Evolutionary conservation across 2,888 invertebrate genomes (phyloP).

Genomic region (Didymodactylos carnosus): DNA sequence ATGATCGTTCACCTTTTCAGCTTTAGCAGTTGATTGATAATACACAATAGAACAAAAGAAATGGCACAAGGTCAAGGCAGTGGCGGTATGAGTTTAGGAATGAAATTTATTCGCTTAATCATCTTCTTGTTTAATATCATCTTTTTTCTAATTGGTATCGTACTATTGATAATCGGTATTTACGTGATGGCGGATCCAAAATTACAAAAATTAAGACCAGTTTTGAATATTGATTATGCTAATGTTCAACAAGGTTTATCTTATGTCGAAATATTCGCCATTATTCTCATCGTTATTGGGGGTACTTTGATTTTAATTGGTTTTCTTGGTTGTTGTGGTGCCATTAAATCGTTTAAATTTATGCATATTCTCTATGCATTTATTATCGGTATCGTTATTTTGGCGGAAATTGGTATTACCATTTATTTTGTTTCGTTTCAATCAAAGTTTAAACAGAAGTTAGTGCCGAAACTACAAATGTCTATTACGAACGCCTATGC

Average conservation of each 20-base stretch:
- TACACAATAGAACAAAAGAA: not conserved
- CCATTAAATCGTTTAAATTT: conserved; percentile 4
- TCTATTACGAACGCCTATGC: not conserved
- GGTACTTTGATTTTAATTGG: not conserved
- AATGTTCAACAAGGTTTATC: not conserved
- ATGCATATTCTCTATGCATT: conserved; percentile 2
- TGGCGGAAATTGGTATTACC: conserved; percentile 4
- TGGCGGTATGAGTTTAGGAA: not conserved
- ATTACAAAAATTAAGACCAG: not conserved
- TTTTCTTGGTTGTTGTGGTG: conserved; percentile 11
- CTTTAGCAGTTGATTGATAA: not conserved
- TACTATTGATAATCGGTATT: not conserved
- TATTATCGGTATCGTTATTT: not conserved
- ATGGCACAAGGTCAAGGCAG: conserved; percentile 2
- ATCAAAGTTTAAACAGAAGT: not conserved
- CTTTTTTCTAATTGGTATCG: conserved; percentile 1
- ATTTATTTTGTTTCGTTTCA: not conserved
- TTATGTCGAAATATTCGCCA: not conserved
- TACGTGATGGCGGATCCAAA: conserved; percentile 4
- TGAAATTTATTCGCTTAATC: not conserved
- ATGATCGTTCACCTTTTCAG: not conserved
- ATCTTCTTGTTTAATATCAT: conserved; percentile 4
- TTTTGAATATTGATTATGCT: not conserved
- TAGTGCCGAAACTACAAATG: not conserved
- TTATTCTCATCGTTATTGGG: not conserved